A percentile compares a stretch with the other conserved stretches of the same genome.
Evolutionary conservation across 2,888 invertebrate species (phyloP).

Genomic region (Hymenopus coronatus): DNA sequence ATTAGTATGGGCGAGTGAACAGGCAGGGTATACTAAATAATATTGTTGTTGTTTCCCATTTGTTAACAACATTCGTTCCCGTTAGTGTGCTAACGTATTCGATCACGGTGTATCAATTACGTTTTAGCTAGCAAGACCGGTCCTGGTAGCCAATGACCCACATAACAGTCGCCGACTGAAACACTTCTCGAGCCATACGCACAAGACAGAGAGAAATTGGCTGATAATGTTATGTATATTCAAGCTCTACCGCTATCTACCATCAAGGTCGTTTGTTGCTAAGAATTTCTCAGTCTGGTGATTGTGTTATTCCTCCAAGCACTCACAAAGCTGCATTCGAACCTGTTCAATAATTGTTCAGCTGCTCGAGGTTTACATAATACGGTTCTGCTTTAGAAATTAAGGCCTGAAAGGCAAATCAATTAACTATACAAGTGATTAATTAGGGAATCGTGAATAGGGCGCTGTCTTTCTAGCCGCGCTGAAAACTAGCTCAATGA

Average conservation of each 20-base stretch:
- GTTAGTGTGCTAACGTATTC: not conserved
- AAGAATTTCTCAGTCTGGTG: too few species aligned
- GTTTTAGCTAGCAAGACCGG: not conserved
- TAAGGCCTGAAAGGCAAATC: not conserved
- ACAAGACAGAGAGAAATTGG: not conserved
- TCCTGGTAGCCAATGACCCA: not conserved
- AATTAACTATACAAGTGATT: not conserved
- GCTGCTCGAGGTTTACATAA: not conserved
- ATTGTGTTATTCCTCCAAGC: not conserved
- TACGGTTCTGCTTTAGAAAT: not conserved
- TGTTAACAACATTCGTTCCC: too few species aligned
- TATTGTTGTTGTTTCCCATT: too few species aligned
- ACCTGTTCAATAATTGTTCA: not conserved
- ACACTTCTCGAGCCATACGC: not conserved
- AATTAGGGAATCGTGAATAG: too few species aligned
- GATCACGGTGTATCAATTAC: not conserved
- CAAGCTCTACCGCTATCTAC: not conserved
- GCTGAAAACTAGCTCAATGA: not conserved
- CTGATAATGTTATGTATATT: not conserved
- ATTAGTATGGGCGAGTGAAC: too few species aligned
- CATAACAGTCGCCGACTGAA: too few species aligned
- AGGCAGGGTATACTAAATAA: too few species aligned
- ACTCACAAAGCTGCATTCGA: not conserved
- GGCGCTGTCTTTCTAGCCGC: not conserved
- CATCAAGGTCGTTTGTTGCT: not conserved